Percentiles rank a stretch among this genome's conserved stretches.
Evolutionary conservation across 2,888 invertebrate species (phyloP).

Genomic region (Hypomecis atomaria): DNA sequence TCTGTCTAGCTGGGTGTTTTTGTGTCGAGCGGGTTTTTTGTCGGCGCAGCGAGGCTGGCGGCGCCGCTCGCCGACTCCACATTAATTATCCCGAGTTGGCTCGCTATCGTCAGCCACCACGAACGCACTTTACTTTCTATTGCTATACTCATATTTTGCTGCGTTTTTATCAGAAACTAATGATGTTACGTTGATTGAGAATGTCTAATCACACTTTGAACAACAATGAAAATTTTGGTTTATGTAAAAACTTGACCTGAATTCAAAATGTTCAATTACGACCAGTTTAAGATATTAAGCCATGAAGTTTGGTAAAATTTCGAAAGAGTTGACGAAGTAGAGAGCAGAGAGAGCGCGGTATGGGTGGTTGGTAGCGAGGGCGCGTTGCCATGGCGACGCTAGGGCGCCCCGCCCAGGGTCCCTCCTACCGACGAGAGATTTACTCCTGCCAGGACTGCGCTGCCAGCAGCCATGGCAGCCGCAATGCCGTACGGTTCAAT

Average conservation of each 20-base stretch:
- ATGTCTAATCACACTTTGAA: not conserved
- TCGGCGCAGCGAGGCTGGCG: constrained; percentile 69
- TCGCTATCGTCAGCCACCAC: constrained; percentile 64
- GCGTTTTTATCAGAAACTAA: constrained; percentile 43
- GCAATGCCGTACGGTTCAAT: constrained; percentile 26
- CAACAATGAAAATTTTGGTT: not conserved
- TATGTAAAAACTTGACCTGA: constrained; percentile 16
- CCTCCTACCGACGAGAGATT: constrained; percentile 64
- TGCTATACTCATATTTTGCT: constrained; percentile 57
- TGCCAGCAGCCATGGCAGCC: constrained; percentile 53
- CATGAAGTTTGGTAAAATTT: constrained; percentile 21
- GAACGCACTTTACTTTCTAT: constrained; percentile 82
- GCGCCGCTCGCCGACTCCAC: constrained; percentile 77
- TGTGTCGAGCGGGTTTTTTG: constrained; percentile 84
- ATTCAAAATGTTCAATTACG: constrained; percentile 4
- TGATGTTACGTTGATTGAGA: not conserved
- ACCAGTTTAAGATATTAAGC: constrained; percentile 8
- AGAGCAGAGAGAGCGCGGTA: constrained; percentile 41
- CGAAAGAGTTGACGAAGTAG: constrained; percentile 43
- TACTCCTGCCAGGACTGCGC: constrained; percentile 62
- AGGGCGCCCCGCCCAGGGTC: constrained; percentile 72
- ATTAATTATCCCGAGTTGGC: constrained; percentile 81
- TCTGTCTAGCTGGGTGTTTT: constrained; percentile 77
- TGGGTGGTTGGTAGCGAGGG: constrained; percentile 55
- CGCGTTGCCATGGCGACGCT: constrained; percentile 74